Base-by-base conservation (phyloP, 2,113 vertebrate genomes). In the Ibidorhyncha struthersii region DNA sequence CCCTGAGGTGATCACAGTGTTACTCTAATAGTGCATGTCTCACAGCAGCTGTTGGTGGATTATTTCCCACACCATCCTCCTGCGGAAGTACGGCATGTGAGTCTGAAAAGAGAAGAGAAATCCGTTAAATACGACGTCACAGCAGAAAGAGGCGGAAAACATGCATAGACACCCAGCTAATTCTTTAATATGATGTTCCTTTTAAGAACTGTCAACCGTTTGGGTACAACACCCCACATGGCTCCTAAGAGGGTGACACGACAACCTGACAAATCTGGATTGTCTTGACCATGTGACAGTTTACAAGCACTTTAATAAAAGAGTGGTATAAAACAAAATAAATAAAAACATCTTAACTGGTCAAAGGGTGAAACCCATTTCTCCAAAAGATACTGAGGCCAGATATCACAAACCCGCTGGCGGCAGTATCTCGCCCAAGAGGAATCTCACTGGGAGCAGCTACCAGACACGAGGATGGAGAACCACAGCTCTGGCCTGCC, bases 1-100 rank as follows among this genome's bases (percentile, higher is more conserved):
- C 91, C 84, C 85, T 23, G 58, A 47, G 67, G 91, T 85, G 96
- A 96, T 97, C 96, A 97, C 97, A 97, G 98, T 97, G 97, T 89
- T 96, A 74, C 59, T 53, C 32, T 69, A 66, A 47, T 76, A 76
- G 34, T 94, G 82, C 94, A 91, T 36, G 67, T 59, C n/a, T 98
- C 97, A 99, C 81, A 99, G 98, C 97, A 99, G 97, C 97, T 98
- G 98, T 97, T 99, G 98, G 89, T 99, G 99, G 71, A 99, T 98
- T 90, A 99, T 99, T 97, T 99, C 99, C 99, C 99, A 99, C 76
- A 99, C 99, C 99, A 99, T 99, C 94, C 97, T 98, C 96, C 97
- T 99, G 74, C 99, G 98, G 98, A 99, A 99, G 86, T 99, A 98
- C 84, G 99, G 98, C 99, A 99, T 99, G 97, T 99, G 98, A 88